Evolutionary conservation across 2,797 vertebrate species (phyloP).

Genomic region (Austrolebias charrua): DNA sequence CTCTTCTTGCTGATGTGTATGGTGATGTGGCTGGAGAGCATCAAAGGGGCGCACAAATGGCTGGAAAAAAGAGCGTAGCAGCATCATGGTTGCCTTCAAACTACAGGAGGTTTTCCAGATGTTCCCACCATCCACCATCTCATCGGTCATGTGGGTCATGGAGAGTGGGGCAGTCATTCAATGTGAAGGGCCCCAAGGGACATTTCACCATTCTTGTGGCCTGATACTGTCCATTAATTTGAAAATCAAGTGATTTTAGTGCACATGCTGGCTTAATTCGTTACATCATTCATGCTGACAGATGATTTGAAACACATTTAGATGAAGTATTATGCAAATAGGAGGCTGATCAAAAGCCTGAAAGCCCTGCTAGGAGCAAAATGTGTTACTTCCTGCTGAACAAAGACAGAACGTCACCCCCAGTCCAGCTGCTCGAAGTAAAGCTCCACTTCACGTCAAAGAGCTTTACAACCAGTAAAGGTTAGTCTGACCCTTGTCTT

Average conservation of each 20-base stretch:
- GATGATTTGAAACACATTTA: slow-evolving; percentile 30
- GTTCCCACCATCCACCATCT: too few species aligned
- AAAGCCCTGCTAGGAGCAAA: slow-evolving; percentile 19
- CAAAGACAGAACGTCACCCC: not conserved
- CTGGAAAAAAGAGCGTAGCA: too few species aligned
- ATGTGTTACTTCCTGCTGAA: slow-evolving; percentile 14
- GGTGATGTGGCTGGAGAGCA: too few species aligned
- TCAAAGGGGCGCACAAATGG: too few species aligned
- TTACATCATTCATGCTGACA: not conserved
- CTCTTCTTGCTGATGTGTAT: too few species aligned
- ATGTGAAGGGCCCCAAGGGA: not conserved
- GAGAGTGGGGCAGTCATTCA: too few species aligned
- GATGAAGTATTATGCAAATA: slow-evolving; percentile 18
- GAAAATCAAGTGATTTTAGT: slow-evolving; percentile 6
- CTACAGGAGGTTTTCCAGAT: too few species aligned
- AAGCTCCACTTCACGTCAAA: not conserved
- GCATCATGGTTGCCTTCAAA: too few species aligned
- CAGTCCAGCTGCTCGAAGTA: not conserved
- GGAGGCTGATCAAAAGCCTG: slow-evolving; percentile 22
- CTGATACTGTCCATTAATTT: slow-evolving; percentile 8
- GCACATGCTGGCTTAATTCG: slow-evolving; percentile 7
- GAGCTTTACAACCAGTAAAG: not conserved
- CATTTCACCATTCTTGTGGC: not conserved
- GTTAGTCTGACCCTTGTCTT: slow-evolving; percentile 13
- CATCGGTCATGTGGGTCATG: too few species aligned